phyloP scores from a whole-genome alignment of 2,888 invertebrate genomes.

The Cecidostiba fungosa region DNA sequence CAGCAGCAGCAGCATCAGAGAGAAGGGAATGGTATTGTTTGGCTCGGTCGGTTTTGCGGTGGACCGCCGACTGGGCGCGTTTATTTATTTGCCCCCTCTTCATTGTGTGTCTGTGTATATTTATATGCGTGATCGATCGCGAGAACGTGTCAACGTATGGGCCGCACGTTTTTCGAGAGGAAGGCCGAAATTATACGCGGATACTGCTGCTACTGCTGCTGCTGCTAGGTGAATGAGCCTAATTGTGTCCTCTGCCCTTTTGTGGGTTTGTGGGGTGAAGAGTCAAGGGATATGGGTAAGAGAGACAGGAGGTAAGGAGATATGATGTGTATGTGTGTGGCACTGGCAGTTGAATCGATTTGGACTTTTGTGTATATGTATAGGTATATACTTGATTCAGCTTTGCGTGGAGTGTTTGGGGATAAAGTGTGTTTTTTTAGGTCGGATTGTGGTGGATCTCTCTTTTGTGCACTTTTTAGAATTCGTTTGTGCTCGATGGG shows the following conservation, averaged over 20 bases:
- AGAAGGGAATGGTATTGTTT: neutral
- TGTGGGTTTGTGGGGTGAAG: constrained; percentile 1
- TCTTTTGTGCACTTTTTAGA: neutral
- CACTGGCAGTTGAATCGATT: neutral
- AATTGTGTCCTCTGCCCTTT: constrained; percentile 38
- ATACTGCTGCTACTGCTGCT: neutral
- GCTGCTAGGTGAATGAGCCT: constrained; percentile 31
- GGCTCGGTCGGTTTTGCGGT: constrained; percentile 16
- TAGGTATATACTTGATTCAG: neutral
- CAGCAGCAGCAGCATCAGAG: neutral
- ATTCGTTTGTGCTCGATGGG: neutral
- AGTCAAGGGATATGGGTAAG: neutral
- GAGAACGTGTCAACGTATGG: constrained; percentile 34
- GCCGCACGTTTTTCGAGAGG: neutral
- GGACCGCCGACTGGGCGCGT: constrained; percentile 37
- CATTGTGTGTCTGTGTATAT: neutral
- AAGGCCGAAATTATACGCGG: constrained; percentile 24
- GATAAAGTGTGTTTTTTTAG: neutral
- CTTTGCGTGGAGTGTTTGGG: neutral
- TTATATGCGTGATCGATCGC: constrained; percentile 52
- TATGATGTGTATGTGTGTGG: neutral
- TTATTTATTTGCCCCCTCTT: constrained; percentile 38
- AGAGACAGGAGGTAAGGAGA: neutral
- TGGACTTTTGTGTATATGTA: neutral
- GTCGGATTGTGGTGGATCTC: neutral